Evolutionary conservation across 92 coral and sea anemone species (phyloP).

Genomic region (Desmophyllum pertusum): DNA sequence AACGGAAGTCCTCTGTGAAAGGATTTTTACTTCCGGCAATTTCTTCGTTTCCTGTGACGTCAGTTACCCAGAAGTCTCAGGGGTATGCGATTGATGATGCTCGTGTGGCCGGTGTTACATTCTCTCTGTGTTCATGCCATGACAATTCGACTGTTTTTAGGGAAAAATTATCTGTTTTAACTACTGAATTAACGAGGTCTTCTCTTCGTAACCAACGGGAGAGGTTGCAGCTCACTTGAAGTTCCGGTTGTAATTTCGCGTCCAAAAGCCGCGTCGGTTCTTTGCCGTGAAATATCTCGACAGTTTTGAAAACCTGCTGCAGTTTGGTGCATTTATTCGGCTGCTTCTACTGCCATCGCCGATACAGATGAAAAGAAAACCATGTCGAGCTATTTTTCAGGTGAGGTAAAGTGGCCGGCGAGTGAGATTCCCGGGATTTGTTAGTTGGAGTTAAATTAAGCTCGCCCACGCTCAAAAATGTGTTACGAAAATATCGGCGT

Average conservation of each 20-base stretch:
- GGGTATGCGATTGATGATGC: conserved; percentile 52
- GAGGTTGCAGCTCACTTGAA: conserved; percentile 33
- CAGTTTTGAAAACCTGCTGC: conserved; percentile 44
- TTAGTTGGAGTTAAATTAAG: conserved; percentile 75
- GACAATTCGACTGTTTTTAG: conserved; percentile 64
- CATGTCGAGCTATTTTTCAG: conserved; percentile 64
- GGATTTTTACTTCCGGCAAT: conserved; percentile 42
- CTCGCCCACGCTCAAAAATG: conserved; percentile 87
- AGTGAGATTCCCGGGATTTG: conserved; percentile 79
- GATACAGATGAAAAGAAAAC: conserved; percentile 30
- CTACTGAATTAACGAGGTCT: conserved; percentile 31
- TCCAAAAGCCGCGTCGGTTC: conserved; percentile 50
- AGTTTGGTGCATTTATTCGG: conserved; percentile 62
- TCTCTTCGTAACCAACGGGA: conserved; percentile 38
- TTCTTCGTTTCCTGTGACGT: conserved; percentile 49
- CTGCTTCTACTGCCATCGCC: conserved; percentile 55
- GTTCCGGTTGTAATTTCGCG: conserved; percentile 34
- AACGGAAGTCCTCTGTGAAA: conserved; percentile 31
- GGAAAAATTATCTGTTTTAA: conserved; percentile 61
- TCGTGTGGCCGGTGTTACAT: conserved; percentile 79
- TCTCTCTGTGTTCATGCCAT: conserved; percentile 69
- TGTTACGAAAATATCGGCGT: conserved; percentile 68
- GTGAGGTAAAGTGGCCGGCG: conserved; percentile 69
- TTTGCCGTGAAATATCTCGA: conserved; percentile 19
- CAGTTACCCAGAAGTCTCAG: conserved; percentile 48